Conservation (phyloP, 1,140 invertebrate genomes). For the Polypedilum pembai region DNA sequence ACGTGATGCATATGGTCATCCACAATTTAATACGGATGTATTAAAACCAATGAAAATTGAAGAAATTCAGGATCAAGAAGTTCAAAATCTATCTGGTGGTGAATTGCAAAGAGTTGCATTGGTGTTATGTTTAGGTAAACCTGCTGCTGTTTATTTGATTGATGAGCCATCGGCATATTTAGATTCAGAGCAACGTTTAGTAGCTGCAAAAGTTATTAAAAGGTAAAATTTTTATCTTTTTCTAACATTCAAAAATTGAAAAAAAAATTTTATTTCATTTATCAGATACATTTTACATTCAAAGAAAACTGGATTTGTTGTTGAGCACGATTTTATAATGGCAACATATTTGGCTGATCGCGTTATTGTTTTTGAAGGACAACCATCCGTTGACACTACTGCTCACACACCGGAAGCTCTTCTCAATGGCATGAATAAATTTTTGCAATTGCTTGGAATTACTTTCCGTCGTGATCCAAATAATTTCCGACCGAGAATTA, state of each 20-base stretch:
- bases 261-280: slow-evolving; percentile 33
- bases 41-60: slow-evolving; percentile 98
- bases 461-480: slow-evolving; percentile 98
- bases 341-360: slow-evolving; percentile 97
- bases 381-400: slow-evolving; percentile 76
- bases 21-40: slow-evolving; percentile 96
- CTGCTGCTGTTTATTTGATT: slow-evolving; percentile 97
- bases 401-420: slow-evolving; percentile 91
- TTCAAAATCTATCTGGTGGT: slow-evolving; percentile 98
- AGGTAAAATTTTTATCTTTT: slow-evolving; percentile 48
- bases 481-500: slow-evolving; percentile 96
- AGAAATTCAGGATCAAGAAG: slow-evolving; percentile 97
- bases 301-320: slow-evolving; percentile 98
- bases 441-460: slow-evolving; percentile 93
- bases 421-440: slow-evolving; percentile 96
- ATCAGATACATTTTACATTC: slow-evolving; percentile 94
- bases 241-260: slow-evolving; percentile 16
- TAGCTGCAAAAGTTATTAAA: slow-evolving; percentile 98
- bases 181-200: slow-evolving; percentile 99
- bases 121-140: slow-evolving; percentile 93
- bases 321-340: slow-evolving; percentile 99
- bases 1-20: slow-evolving; percentile 93
- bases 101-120: slow-evolving; percentile 97
- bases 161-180: slow-evolving; percentile 99
- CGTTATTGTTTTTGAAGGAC: slow-evolving; percentile 97